These are phyloP conservation scores for Halichoeres trimaculatus DNA, from an alignment of 2,113 vertebrate genomes.

Conservation along the genomic window DNA sequence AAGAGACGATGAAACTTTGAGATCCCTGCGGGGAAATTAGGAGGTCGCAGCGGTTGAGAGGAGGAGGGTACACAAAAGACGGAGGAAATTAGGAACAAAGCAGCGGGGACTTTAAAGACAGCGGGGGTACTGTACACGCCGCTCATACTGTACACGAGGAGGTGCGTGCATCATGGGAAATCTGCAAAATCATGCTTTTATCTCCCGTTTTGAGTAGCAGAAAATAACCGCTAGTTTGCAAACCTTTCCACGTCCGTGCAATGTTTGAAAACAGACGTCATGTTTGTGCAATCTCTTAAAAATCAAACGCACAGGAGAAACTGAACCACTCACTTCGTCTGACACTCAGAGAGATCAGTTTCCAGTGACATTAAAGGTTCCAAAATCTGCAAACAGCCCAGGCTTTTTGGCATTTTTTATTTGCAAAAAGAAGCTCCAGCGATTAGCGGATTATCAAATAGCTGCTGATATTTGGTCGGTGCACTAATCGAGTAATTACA, in stretches of 20 bases:
- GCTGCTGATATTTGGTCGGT: too few species aligned
- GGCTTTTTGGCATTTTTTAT: not conserved
- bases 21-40: slow-evolving; percentile 70
- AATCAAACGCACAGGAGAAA: too few species aligned
- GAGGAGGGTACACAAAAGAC: slow-evolving; percentile 46
- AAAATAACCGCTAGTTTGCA: not conserved
- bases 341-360: not conserved
- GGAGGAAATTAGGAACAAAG: slow-evolving; percentile 48
- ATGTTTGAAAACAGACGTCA: not conserved
- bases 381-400: not conserved
- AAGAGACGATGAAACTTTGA: slow-evolving; percentile 64
- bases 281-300: too few species aligned
- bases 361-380: not conserved
- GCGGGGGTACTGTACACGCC: not conserved
- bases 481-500: not conserved
- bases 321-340: too few species aligned
- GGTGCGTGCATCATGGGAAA: not conserved
- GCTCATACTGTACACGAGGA: not conserved
- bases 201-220: not conserved
- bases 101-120: slow-evolving; percentile 45
- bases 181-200: not conserved
- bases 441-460: not conserved
- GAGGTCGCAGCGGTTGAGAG: slow-evolving; percentile 54
- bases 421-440: not conserved
- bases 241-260: not conserved